Evolutionary conservation across 2,888 invertebrate genomes (phyloP).

Genomic region (Cenopis cana): DNA sequence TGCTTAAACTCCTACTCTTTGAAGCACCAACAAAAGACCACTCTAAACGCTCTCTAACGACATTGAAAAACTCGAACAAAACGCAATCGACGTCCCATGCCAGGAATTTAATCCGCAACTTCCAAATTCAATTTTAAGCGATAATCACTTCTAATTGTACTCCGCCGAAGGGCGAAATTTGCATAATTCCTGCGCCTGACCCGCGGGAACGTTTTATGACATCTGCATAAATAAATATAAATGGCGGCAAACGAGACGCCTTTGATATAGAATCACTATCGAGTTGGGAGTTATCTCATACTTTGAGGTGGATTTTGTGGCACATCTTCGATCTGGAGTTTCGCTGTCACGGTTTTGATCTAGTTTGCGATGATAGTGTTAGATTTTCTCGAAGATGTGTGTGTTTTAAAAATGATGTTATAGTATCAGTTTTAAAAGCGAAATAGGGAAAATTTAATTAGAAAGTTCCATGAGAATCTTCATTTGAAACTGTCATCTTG

Average conservation of each 20-base stretch:
- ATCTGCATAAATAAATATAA: conserved; percentile 78
- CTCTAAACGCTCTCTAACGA: conserved; percentile 24
- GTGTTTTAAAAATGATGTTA: background rate
- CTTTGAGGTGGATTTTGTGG: conserved; percentile 48
- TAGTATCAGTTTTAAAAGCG: background rate
- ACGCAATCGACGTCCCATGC: conserved; percentile 38
- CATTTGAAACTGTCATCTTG: too few species aligned
- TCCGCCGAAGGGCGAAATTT: conserved; percentile 73
- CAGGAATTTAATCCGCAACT: conserved; percentile 62
- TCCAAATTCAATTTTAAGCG: conserved; percentile 65
- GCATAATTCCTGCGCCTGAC: conserved; percentile 73
- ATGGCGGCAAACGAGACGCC: conserved; percentile 53
- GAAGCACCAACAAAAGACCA: conserved; percentile 14
- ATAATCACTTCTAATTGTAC: conserved; percentile 80
- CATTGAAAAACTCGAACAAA: conserved; percentile 38
- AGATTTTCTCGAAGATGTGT: background rate
- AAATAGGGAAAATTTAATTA: background rate
- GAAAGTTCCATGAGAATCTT: too few species aligned
- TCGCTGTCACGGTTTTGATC: conserved; percentile 23
- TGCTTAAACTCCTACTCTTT: background rate
- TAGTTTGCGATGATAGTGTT: conserved; percentile 5
- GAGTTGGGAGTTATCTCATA: conserved; percentile 54
- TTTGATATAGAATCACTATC: conserved; percentile 68
- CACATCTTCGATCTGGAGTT: conserved; percentile 45
- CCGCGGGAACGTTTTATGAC: conserved; percentile 69